Conservation (phyloP, 2,113 vertebrate genomes). For the Callionymus lyra region DNA sequence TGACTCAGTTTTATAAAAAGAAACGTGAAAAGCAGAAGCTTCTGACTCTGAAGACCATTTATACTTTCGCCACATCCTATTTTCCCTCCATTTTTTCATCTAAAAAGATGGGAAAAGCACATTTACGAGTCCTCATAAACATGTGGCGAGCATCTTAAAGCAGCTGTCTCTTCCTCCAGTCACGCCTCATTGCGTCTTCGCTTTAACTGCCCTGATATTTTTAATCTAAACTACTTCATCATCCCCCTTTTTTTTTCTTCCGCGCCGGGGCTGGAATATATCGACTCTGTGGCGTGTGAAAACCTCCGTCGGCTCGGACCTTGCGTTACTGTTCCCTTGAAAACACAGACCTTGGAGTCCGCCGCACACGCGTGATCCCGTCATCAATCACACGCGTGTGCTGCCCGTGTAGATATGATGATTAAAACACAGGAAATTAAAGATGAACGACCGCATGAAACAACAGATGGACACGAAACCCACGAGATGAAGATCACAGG, state of each 20-base stretch:
- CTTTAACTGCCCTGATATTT: neutral
- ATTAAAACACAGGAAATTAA: slow-evolving; percentile 15
- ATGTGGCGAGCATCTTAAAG: too few relatives aligned
- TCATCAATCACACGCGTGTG: slow-evolving; percentile 33
- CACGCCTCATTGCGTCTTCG: too few relatives aligned
- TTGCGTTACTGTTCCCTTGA: slow-evolving; percentile 23
- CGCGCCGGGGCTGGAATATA: too few relatives aligned
- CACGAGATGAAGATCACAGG: slow-evolving; percentile 38
- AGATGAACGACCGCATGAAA: slow-evolving; percentile 7
- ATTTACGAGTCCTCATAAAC: too few relatives aligned
- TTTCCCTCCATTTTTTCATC: too few relatives aligned
- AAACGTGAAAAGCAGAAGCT: too few relatives aligned
- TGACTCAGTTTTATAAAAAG: too few relatives aligned
- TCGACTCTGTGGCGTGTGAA: too few relatives aligned
- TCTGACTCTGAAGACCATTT: too few relatives aligned
- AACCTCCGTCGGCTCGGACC: slow-evolving; percentile 20
- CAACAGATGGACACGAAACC: slow-evolving; percentile 16
- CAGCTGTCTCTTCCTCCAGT: too few relatives aligned
- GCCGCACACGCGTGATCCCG: slow-evolving; percentile 5
- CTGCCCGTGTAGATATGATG: slow-evolving; percentile 7
- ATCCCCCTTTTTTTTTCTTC: neutral
- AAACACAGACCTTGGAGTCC: neutral
- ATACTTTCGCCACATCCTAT: too few relatives aligned
- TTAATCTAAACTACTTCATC: neutral
- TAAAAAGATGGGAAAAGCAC: too few relatives aligned